Base-by-base conservation (phyloP, 2,888 invertebrate species). In the Thelaira solivaga region DNA sequence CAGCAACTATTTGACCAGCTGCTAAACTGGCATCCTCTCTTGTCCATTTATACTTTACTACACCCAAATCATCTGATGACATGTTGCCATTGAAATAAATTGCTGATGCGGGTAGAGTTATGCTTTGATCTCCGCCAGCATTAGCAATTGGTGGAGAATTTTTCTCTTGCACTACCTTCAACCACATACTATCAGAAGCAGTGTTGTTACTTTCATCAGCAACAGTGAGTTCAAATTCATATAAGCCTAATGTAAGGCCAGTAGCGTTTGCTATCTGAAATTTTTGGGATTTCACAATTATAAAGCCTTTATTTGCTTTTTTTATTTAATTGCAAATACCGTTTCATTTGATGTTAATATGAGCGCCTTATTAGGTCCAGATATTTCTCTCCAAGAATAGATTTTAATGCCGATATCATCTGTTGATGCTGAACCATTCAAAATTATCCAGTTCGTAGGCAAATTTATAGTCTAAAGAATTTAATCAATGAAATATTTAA, bases 121-220 rank as follows among this genome's bases (percentile, higher is more conserved):
- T 90, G 13, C 93, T 93, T 85, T 93, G 92, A 89, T 97, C 95
- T 0, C 95, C 96, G 5, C 97, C 97, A 1, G 95, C 97, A 86
- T 95, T 93, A 0, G 97, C 97, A 84, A 94, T 93, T 0, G 97
- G 97, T 4, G 95, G 92, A 74, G 94, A 94, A 90, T 98, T 98
- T 88, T 94, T 93, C 88, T 96, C 97, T 90, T 97, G 96, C 67
- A 95, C 94, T 10, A 97, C 95, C 76, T 93, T 94, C 49, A 97
- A 91, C 85, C 92, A 92, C 45, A 95, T 92, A 61, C 90, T 91
- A 87, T 93, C 94, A 10, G 91, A 91, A 45, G 94, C 94, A n/a
- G 93, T 92, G 84, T 96, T 95, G 57, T 94, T 95, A 83, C 94
- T 95, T 83, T 95, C 95, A 88, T 97, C 96, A 10, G 93, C 91